These are phyloP conservation scores for Cactoblastis cactorum DNA, from an alignment of 2,888 invertebrate genomes.

Conservation along the genomic window DNA sequence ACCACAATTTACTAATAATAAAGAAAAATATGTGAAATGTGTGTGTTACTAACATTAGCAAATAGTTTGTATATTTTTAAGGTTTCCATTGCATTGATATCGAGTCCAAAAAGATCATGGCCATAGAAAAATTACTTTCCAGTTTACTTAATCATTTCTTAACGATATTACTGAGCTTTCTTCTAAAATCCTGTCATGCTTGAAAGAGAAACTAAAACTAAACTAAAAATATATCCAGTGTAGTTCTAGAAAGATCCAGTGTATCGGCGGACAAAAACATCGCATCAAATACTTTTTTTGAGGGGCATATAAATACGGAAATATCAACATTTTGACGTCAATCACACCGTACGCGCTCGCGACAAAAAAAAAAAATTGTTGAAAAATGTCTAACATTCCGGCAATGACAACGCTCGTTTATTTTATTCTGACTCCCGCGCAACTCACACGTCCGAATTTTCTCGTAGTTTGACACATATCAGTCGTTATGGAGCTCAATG, in stretches of 20 bases:
- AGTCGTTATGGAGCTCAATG: neutral
- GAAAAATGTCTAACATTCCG: conserved; percentile 34
- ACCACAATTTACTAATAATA: no score
- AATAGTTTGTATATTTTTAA: no score
- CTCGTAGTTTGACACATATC: neutral
- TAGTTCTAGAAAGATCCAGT: neutral
- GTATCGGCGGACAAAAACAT: neutral
- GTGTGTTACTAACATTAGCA: no score
- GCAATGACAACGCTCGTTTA: conserved; percentile 39
- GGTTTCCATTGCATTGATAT: no score
- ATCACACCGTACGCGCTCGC: conserved; percentile 28
- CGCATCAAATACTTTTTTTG: conserved; percentile 18
- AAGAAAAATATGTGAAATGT: no score
- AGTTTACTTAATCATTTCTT: no score
- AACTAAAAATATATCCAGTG: neutral
- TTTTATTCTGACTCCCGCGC: neutral
- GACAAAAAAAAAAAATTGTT: conserved; percentile 34
- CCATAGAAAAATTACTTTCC: no score
- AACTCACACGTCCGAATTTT: neutral
- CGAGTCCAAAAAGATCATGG: no score
- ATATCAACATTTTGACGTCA: conserved; percentile 38
- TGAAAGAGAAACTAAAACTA: no score
- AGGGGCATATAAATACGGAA: conserved; percentile 15
- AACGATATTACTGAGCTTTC: no score
- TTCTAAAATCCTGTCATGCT: no score